phyloP scores from a whole-genome alignment of 2,113 vertebrate genomes.

The Saccopteryx bilineata region DNA sequence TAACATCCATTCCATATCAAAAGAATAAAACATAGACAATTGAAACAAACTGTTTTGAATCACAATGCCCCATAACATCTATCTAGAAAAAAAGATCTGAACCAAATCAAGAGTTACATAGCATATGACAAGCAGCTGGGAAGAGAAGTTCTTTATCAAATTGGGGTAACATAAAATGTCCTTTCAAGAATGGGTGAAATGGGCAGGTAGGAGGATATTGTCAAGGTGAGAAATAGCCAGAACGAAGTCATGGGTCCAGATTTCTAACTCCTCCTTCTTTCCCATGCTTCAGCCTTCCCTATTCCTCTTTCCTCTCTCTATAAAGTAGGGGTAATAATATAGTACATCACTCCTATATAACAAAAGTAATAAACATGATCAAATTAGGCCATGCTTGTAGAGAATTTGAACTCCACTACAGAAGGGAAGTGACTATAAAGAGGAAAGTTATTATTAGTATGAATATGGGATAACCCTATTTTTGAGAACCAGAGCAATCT shows the following conservation, averaged over 20 bases:
- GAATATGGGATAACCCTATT: background rate
- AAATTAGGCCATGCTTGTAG: slow-evolving; percentile 63
- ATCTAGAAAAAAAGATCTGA: background rate
- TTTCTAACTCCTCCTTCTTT: slow-evolving; percentile 38
- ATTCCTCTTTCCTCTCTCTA: background rate
- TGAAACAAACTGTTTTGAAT: slow-evolving; percentile 15
- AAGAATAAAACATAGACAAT: background rate
- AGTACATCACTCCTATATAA: slow-evolving; percentile 31
- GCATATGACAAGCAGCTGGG: background rate
- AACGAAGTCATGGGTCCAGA: background rate
- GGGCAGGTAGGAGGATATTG: background rate
- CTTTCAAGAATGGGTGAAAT: background rate
- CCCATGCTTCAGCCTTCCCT: slow-evolving; percentile 37
- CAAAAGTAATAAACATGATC: slow-evolving; percentile 56
- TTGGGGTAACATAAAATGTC: background rate
- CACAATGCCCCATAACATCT: background rate
- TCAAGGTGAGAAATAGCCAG: background rate
- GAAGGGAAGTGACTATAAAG: slow-evolving; percentile 53
- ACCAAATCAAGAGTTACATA: background rate
- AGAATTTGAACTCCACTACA: slow-evolving; percentile 68
- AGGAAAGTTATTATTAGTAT: slow-evolving; percentile 60
- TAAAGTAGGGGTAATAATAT: slow-evolving; percentile 59
- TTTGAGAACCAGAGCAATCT: background rate
- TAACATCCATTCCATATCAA: background rate
- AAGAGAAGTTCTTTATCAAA: background rate